Conservation (phyloP, 2,113 vertebrate species). For the Oryzias javanicus region DNA sequence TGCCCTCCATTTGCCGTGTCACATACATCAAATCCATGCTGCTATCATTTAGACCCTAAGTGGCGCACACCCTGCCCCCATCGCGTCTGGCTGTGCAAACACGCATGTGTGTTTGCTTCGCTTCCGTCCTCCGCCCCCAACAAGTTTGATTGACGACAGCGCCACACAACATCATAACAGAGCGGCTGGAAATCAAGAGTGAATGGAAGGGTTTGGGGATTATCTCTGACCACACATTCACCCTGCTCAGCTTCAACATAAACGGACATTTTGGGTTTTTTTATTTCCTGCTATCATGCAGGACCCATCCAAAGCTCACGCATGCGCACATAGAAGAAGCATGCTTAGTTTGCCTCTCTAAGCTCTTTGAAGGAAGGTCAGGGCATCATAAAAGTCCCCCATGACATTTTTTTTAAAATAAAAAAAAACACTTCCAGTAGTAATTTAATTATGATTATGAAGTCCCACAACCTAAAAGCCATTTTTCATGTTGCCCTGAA, state of each 20-base stretch:
- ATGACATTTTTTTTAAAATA: too few species aligned
- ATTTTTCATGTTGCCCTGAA: too few species aligned
- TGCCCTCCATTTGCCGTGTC: constrained; percentile 96
- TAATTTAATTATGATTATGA: too few species aligned
- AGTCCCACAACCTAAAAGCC: too few species aligned
- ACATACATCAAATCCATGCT: constrained; percentile 96
- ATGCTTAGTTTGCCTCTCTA: constrained; percentile 16
- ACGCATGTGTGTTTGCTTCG: constrained; percentile 37
- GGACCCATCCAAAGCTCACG: constrained; percentile 12
- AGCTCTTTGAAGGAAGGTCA: constrained; percentile 9
- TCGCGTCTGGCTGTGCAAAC: constrained; percentile 20
- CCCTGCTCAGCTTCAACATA: constrained; percentile 39
- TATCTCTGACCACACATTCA: constrained; percentile 52
- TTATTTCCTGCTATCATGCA: constrained; percentile 29
- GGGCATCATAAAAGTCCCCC: constrained; percentile 27
- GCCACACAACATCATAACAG: constrained; percentile 51
- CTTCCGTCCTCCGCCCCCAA: constrained; percentile 31
- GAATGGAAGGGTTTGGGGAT: constrained; percentile 54
- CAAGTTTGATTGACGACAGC: constrained; percentile 52
- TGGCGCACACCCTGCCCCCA: constrained; percentile 44
- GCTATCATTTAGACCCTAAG: constrained; percentile 76
- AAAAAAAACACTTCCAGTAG: too few species aligned
- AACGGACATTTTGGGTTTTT: constrained; percentile 41
- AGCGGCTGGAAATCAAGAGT: constrained; percentile 52
- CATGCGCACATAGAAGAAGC: constrained; percentile 12